Conservation (phyloP, 2,113 vertebrate genomes). For the Sprattus sprattus region DNA sequence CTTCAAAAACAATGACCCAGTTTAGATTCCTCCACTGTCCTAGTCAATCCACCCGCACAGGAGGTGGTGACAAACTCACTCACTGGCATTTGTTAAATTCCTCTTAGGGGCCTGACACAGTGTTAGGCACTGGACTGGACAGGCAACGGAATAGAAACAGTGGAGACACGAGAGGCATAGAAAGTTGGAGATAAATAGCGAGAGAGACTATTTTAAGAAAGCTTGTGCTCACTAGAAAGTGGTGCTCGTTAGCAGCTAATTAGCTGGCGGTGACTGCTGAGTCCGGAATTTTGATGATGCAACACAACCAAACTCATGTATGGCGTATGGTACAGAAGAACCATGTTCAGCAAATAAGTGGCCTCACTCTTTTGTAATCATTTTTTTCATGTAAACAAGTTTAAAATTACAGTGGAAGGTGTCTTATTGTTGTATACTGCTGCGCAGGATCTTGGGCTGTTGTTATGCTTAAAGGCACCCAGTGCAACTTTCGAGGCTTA, state of each 20-base stretch:
- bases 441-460: too few species aligned
- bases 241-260: constrained; percentile 11
- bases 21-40: constrained; percentile 44
- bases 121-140: not conserved
- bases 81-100: constrained; percentile 41
- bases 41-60: constrained; percentile 42
- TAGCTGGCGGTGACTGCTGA: constrained; percentile 8
- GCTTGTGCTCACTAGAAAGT: not conserved
- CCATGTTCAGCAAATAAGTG: not conserved
- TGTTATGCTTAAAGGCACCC: too few species aligned
- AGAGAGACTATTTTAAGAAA: constrained; percentile 23
- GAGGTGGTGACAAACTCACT: constrained; percentile 42
- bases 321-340: too few species aligned
- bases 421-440: not conserved
- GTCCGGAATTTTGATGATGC: constrained; percentile 25
- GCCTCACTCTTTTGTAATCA: not conserved
- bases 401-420: not conserved
- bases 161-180: not conserved
- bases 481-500: too few species aligned
- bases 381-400: too few species aligned
- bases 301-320: not conserved
- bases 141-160: not conserved
- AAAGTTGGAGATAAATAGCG: not conserved
- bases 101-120: constrained; percentile 25
- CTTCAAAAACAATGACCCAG: constrained; percentile 42